These are phyloP conservation scores for Limnephilus marmoratus DNA, from an alignment of 2,888 invertebrate genomes.

Conservation along the genomic window DNA sequence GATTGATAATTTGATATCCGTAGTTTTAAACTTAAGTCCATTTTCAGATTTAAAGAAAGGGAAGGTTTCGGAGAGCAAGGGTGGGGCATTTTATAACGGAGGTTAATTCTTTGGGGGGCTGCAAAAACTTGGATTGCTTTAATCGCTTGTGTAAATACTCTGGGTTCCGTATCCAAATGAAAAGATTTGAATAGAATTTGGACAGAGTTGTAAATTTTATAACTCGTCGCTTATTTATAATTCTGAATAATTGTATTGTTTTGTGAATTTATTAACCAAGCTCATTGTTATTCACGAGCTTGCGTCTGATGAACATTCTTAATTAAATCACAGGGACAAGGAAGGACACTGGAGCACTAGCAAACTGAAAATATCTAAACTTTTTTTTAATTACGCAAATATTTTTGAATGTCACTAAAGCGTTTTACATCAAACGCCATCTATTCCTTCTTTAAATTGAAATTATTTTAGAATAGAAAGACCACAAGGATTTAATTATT, in stretches of 20 bases:
- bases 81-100: constrained; percentile 17
- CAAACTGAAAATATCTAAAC: neutral
- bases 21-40: neutral
- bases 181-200: constrained; percentile 61
- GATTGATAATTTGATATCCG: neutral
- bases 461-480: neutral
- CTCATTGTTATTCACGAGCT: constrained; percentile 32
- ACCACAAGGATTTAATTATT: neutral
- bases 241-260: constrained; percentile 51
- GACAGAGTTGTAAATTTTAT: constrained; percentile 50
- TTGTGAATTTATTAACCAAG: constrained; percentile 39
- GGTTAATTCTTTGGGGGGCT: constrained; percentile 40
- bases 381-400: neutral
- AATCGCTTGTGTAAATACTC: constrained; percentile 60
- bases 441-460: neutral
- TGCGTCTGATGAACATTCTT: constrained; percentile 23
- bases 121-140: constrained; percentile 56
- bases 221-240: constrained; percentile 52
- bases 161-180: constrained; percentile 54
- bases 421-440: neutral
- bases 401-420: neutral
- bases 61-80: neutral
- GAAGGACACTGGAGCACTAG: neutral
- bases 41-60: constrained; percentile 31
- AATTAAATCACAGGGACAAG: constrained; percentile 37